These are phyloP conservation scores for Hydrotaea cyrtoneurina DNA, from an alignment of 2,888 invertebrate species.

Conservation along the genomic window DNA sequence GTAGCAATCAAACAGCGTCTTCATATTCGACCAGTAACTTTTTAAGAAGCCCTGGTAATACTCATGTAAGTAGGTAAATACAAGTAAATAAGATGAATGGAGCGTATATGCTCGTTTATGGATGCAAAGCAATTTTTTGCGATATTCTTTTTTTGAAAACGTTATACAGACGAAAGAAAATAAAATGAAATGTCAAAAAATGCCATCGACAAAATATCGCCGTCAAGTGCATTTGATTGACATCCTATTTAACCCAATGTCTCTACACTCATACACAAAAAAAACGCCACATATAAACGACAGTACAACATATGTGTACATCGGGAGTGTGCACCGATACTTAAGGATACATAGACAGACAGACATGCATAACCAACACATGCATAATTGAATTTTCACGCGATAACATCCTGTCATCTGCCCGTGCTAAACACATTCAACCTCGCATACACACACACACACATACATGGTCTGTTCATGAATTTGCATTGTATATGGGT, in stretches of 20 bases:
- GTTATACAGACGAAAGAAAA: background rate
- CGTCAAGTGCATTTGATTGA: constrained; percentile 30
- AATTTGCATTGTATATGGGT: background rate
- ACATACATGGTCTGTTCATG: background rate
- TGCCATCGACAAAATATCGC: constrained; percentile 16
- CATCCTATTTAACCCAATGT: constrained; percentile 11
- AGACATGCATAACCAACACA: background rate
- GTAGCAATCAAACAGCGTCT: too few species aligned
- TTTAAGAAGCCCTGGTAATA: too few species aligned
- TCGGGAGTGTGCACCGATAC: background rate
- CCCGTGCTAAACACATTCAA: background rate
- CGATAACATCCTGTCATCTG: constrained; percentile 34
- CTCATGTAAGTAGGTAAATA: too few species aligned
- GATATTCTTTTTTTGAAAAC: too few species aligned
- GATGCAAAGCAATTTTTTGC: too few species aligned
- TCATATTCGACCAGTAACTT: too few species aligned
- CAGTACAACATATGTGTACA: background rate
- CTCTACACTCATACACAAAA: background rate
- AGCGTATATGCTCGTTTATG: too few species aligned
- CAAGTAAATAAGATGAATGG: too few species aligned
- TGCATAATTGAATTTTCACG: constrained; percentile 42
- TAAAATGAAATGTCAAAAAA: constrained; percentile 17
- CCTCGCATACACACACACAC: background rate
- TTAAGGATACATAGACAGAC: too few species aligned
- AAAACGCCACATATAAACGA: background rate